Conservation (phyloP, 2,113 vertebrate species). For the Neofelis nebulosa region DNA sequence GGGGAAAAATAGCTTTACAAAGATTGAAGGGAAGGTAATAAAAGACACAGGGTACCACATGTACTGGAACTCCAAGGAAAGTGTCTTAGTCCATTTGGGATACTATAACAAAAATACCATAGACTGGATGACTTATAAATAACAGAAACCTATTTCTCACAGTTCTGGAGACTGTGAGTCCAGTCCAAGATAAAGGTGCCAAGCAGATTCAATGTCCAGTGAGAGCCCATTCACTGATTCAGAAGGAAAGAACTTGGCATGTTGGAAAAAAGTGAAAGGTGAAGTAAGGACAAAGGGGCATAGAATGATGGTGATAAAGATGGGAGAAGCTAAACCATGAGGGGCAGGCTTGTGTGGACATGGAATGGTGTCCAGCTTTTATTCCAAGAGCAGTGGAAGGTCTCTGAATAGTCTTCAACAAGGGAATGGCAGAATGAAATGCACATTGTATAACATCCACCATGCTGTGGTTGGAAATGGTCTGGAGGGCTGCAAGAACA, state of each 20-base stretch:
- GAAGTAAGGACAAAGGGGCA: neutral
- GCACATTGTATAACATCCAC: accelerated
- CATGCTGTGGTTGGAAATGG: accelerated
- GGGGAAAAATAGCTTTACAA: neutral
- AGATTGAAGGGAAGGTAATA: neutral
- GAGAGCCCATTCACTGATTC: neutral
- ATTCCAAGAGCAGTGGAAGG: neutral
- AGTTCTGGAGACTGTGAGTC: neutral
- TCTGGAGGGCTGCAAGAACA: neutral
- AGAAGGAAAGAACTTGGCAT: neutral
- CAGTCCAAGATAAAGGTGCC: neutral
- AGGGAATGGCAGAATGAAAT: neutral
- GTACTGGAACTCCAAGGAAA: neutral
- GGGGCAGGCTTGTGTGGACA: neutral
- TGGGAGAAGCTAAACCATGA: neutral
- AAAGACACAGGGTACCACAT: neutral
- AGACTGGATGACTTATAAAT: neutral
- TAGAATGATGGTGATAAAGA: neutral
- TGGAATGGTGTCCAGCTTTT: neutral
- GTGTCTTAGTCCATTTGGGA: neutral
- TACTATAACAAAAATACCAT: neutral
- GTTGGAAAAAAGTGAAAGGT: neutral
- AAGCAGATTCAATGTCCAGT: neutral
- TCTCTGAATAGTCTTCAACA: neutral
- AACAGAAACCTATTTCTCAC: neutral